phyloP scores from a whole-genome alignment of 64 coral and sea anemone genomes.

The Porites lutea region DNA sequence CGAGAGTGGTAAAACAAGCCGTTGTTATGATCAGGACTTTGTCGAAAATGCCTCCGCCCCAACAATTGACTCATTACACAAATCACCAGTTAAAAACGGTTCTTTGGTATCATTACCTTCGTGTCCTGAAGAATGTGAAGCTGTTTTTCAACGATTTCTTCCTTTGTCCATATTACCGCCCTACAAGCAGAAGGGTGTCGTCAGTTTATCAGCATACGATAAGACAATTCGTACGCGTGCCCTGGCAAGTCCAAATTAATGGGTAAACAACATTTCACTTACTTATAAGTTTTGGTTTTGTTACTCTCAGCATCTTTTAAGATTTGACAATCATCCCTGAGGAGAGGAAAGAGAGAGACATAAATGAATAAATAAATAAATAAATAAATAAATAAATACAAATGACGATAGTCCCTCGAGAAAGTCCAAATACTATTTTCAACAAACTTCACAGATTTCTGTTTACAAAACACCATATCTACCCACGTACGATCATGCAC shows the following conservation, averaged over 20 bases:
- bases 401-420: too few relatives aligned
- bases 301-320: slow-evolving; percentile 92
- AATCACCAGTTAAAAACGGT: neutral
- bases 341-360: neutral
- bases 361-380: neutral
- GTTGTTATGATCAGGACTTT: too few relatives aligned
- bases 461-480: too few relatives aligned
- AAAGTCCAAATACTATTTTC: too few relatives aligned
- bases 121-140: slow-evolving; percentile 54
- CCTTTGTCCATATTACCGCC: slow-evolving; percentile 89
- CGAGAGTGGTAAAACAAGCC: too few relatives aligned
- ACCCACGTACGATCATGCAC: too few relatives aligned
- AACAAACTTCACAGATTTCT: too few relatives aligned
- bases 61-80: too few relatives aligned
- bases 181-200: slow-evolving; percentile 24
- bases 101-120: slow-evolving; percentile 42
- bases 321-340: slow-evolving; percentile 79
- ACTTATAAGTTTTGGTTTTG: slow-evolving; percentile 98
- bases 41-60: too few relatives aligned
- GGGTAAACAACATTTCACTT: neutral
- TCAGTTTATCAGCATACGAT: neutral
- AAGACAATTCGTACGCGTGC: too few relatives aligned
- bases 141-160: slow-evolving; percentile 69
- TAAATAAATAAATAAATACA: too few relatives aligned
- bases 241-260: too few relatives aligned